A percentile compares a stretch with the other conserved stretches of the same genome.
phyloP scores from a whole-genome alignment of 2,888 invertebrate genomes.

The Eulithis testata region DNA sequence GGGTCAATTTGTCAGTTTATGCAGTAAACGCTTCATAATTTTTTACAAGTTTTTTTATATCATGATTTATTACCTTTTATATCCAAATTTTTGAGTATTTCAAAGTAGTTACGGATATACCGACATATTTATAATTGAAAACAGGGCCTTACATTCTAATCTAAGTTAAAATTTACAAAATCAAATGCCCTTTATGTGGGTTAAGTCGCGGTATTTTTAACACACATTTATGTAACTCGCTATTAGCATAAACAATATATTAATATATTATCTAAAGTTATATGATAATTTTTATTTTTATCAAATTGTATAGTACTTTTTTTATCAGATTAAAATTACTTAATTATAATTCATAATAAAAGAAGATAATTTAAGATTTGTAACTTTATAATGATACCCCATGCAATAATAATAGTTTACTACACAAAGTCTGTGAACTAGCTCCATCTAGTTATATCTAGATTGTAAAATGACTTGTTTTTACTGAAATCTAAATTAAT shows the following conservation, averaged over 20 bases:
- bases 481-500: neutral
- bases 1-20: constrained; percentile 8
- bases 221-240: neutral
- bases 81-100: no score
- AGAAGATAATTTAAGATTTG: neutral
- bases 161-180: no score
- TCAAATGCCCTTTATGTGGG: neutral
- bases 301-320: neutral
- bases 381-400: neutral
- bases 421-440: neutral
- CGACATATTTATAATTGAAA: no score
- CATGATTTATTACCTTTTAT: no score
- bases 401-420: no score
- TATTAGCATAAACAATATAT: neutral
- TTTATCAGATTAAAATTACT: neutral
- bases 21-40: no score
- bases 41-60: no score
- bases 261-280: neutral
- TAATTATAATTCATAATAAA: neutral
- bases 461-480: neutral
- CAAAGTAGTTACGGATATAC: no score
- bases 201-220: neutral
- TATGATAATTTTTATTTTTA: neutral
- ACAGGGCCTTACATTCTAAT: no score
- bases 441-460: neutral